These are phyloP conservation scores for Erebia palarica DNA, from an alignment of 2,888 invertebrate species.

Conservation along the genomic window DNA sequence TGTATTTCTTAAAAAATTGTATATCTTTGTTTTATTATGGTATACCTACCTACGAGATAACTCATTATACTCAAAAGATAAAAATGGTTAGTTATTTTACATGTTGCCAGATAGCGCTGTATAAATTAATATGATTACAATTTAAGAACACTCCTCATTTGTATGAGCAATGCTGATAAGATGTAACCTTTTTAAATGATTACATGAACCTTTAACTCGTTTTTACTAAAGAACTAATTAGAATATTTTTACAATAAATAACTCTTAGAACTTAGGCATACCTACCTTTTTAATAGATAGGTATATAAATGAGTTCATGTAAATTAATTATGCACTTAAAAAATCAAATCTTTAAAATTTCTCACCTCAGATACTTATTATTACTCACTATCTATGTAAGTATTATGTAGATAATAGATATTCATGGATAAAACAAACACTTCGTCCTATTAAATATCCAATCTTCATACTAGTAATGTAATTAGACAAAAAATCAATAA, in stretches of 20 bases:
- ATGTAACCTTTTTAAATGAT: conserved; percentile 14
- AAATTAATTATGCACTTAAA: too few species aligned
- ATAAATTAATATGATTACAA: conserved; percentile 28
- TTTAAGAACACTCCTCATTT: conserved; percentile 22
- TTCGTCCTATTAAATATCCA: too few species aligned
- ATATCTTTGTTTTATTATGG: conserved; percentile 4
- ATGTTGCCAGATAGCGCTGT: conserved; percentile 20
- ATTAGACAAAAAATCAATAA: too few species aligned
- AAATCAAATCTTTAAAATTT: too few species aligned
- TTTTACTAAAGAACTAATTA: conserved; percentile 4
- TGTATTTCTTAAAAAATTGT: not conserved
- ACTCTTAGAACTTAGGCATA: too few species aligned
- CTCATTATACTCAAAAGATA: conserved; percentile 18
- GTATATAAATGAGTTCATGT: too few species aligned
- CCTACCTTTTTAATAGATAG: too few species aligned
- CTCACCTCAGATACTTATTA: too few species aligned
- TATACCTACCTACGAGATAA: not conserved
- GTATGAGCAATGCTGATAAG: conserved; percentile 21
- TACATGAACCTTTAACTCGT: conserved; percentile 18
- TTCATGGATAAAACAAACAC: too few species aligned
- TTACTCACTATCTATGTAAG: too few species aligned
- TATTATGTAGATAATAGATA: too few species aligned
- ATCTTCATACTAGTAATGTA: too few species aligned
- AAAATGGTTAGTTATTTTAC: conserved; percentile 22
- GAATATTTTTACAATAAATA: not conserved